Percentiles rank a stretch among this genome's conserved stretches.
These are phyloP conservation scores for Orius insidiosus DNA, from an alignment of 1,140 invertebrate species.

Conservation along the genomic window DNA sequence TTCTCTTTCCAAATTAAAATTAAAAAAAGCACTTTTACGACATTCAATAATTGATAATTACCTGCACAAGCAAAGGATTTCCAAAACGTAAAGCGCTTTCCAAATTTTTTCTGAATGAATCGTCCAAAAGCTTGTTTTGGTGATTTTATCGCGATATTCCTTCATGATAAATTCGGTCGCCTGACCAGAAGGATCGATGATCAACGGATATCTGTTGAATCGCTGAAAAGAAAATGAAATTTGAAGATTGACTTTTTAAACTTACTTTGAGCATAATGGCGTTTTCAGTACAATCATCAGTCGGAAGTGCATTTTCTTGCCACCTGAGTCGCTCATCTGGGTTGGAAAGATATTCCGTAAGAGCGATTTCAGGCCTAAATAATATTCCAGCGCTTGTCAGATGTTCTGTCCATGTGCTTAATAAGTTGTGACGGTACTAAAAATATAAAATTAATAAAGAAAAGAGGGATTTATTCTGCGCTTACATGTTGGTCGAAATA, in stretches of 20 bases:
- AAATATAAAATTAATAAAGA: constrained; percentile 18
- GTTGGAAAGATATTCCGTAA: constrained; percentile 97
- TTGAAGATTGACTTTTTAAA: not conserved
- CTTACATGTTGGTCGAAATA: constrained; percentile 98
- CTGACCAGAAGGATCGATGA: constrained; percentile 98
- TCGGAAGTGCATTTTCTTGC: constrained; percentile 91
- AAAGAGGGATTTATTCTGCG: constrained; percentile 23
- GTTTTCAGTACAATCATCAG: constrained; percentile 98
- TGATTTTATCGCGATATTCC: constrained; percentile 95
- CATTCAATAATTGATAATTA: too few species aligned
- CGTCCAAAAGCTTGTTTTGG: constrained; percentile 97
- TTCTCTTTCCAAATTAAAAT: too few species aligned
- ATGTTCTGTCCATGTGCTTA: constrained; percentile 88
- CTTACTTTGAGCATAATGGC: constrained; percentile 88
- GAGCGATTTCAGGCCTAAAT: constrained; percentile 83
- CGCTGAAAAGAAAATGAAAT: constrained; percentile 32
- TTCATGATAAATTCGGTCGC: constrained; percentile 97
- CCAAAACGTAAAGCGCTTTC: constrained; percentile 97
- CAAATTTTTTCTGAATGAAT: constrained; percentile 96
- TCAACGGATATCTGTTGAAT: constrained; percentile 98
- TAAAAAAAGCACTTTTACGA: too few species aligned
- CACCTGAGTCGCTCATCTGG: constrained; percentile 94
- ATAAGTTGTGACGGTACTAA: constrained; percentile 81
- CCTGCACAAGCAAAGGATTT: constrained; percentile 86
- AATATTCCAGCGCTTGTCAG: constrained; percentile 75